Evolutionary conservation across 2,797 vertebrate species (phyloP).

Genomic region (Pangasius sanitwongsei): DNA sequence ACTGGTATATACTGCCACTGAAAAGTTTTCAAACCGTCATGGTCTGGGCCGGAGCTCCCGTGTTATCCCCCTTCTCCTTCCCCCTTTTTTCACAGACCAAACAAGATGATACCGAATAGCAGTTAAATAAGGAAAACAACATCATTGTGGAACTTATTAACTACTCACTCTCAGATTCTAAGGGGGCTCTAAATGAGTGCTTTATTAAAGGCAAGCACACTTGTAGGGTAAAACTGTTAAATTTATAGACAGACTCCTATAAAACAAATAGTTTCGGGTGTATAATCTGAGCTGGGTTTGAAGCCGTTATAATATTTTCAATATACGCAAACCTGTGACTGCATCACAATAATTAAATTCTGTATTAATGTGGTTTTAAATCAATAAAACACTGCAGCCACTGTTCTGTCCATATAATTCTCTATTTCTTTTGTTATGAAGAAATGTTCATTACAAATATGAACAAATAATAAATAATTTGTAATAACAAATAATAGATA

Average conservation of each 20-base stretch:
- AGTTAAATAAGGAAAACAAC: background rate
- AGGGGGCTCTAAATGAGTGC: slow-evolving; percentile 2
- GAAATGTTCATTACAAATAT: background rate
- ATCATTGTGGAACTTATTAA: slow-evolving; percentile 3
- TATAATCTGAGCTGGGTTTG: background rate
- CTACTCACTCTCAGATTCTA: background rate
- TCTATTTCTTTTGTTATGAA: background rate
- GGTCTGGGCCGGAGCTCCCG: no score
- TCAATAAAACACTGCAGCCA: background rate
- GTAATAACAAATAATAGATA: background rate
- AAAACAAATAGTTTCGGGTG: background rate
- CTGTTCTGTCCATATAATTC: background rate
- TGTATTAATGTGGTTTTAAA: background rate
- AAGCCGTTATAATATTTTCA: background rate
- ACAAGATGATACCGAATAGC: background rate
- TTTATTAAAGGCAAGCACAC: background rate
- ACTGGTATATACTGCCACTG: background rate
- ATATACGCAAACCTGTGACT: background rate
- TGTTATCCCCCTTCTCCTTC: no score
- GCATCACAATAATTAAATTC: background rate
- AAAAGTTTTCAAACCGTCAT: background rate
- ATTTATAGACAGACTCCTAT: slow-evolving; percentile 9
- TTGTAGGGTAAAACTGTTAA: background rate
- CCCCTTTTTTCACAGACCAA: background rate
- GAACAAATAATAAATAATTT: background rate